phyloP scores from a whole-genome alignment of 2,888 invertebrate species.

The Leptodirus hochenwartii region DNA sequence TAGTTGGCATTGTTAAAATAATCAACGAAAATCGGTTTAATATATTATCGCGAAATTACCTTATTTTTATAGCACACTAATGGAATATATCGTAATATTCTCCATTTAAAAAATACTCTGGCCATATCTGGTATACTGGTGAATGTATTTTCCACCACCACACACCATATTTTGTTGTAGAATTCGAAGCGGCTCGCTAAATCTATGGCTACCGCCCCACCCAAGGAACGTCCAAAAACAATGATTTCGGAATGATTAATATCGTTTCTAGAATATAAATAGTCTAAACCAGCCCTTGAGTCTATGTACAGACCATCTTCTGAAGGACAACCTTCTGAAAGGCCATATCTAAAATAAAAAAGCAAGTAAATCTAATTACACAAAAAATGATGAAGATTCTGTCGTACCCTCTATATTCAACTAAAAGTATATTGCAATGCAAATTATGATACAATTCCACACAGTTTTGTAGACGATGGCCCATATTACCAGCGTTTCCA shows the following conservation, averaged over 20 bases:
- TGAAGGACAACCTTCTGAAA: conserved; percentile 74
- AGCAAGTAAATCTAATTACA: no score
- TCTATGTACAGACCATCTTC: conserved; percentile 78
- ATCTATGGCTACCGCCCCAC: conserved; percentile 86
- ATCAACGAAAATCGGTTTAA: no score
- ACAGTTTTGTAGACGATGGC: conserved; percentile 80
- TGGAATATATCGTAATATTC: conserved; percentile 57
- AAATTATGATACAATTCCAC: conserved; percentile 66
- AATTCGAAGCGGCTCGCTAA: conserved; percentile 60
- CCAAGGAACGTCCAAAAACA: conserved; percentile 77
- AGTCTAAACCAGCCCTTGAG: conserved; percentile 74
- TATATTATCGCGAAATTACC: no score
- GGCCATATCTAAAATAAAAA: no score
- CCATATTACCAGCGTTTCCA: conserved; percentile 95
- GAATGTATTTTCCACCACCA: conserved; percentile 89
- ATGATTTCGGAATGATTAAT: conserved; percentile 72
- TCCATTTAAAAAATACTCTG: conserved; percentile 57
- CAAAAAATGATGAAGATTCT: no score
- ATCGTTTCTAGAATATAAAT: conserved; percentile 61
- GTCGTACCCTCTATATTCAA: conserved; percentile 97
- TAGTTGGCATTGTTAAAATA: no score
- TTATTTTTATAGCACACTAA: conserved; percentile 79
- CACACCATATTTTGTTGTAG: conserved; percentile 61
- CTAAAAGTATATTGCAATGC: conserved; percentile 71
- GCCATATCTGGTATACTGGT: conserved; percentile 91